These are phyloP conservation scores for Aplocera efformata DNA, from an alignment of 2,888 invertebrate genomes.

Conservation along the genomic window DNA sequence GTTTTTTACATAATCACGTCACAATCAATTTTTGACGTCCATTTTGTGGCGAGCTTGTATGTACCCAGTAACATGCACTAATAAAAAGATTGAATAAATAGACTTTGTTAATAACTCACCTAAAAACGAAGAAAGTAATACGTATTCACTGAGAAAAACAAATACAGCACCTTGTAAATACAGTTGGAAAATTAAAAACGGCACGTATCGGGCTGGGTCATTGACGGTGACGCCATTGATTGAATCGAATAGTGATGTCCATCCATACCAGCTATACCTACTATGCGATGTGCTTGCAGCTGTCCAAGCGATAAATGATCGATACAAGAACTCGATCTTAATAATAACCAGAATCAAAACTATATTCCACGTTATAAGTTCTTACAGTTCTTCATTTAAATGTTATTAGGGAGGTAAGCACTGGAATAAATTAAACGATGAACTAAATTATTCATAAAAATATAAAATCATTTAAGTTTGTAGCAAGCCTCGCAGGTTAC, in stretches of 20 bases:
- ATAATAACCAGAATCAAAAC: no score
- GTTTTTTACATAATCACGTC: slow-evolving; percentile 73
- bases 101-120: slow-evolving; percentile 11
- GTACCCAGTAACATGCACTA: slow-evolving; percentile 6
- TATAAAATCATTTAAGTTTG: no score
- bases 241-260: slow-evolving; percentile 41
- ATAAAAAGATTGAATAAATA: neutral
- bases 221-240: slow-evolving; percentile 73
- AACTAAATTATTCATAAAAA: no score
- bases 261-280: no score
- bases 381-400: no score
- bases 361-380: no score
- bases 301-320: no score
- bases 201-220: slow-evolving; percentile 59
- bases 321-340: no score
- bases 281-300: no score
- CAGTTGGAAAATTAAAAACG: slow-evolving; percentile 41
- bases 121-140: slow-evolving; percentile 5
- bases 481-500: no score
- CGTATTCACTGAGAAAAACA: slow-evolving; percentile 14
- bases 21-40: slow-evolving; percentile 71
- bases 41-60: slow-evolving; percentile 63
- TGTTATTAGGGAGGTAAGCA: no score
- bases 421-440: no score
- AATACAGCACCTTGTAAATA: slow-evolving; percentile 36